Evolutionary conservation across 2,113 vertebrate species (phyloP), one percentile per base, ranked within the genome.

Genomic region (Hemicordylus capensis): DNA sequence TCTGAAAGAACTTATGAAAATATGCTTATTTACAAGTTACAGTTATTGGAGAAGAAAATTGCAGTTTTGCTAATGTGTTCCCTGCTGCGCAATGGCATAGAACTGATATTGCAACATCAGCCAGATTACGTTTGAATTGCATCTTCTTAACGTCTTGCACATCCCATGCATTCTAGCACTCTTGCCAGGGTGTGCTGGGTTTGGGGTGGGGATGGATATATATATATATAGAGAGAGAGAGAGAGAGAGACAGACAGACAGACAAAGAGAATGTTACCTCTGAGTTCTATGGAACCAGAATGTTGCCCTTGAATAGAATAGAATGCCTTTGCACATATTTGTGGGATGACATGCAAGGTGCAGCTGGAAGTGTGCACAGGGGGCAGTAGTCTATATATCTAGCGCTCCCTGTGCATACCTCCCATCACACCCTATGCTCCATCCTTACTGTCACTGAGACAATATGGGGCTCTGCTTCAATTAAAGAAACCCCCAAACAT

Each of bases 61-160:
- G 84, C 76, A 51, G 63, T 63, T 76, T 85, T 83, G 70, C 51
- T 31, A 76, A 88, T 85, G 76, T 28, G 51, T 89, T 81, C 87
- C 85, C 90, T 81, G 67, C 76, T 73, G 83, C n/a, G 48, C 14
- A 51, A 76, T 54, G 4, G 34, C 20, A 56, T 34, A 20, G 46
- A 56, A 76, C 19, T 34, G 51, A 51, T 67, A 39, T 81, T 81
- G 67, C 79, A 51, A 81, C 37, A 54, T 81, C n/a, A 81, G 12
- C 63, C n/a, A 48, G 6, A 67, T 37, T 48, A 48, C 37, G 46
- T 46, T 67, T 67, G 61, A 54, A 61, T 66, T 48, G 44, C 15
- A 69, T 37, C 46, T 20, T 48, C 46, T 51, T 34, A 51, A 51
- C 51, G 44, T 24, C 39, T 22, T 42, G 67, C 46, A 37, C 46